phyloP scores from a whole-genome alignment of 1,140 invertebrate species.

The Cyphomyrmex costatus region DNA sequence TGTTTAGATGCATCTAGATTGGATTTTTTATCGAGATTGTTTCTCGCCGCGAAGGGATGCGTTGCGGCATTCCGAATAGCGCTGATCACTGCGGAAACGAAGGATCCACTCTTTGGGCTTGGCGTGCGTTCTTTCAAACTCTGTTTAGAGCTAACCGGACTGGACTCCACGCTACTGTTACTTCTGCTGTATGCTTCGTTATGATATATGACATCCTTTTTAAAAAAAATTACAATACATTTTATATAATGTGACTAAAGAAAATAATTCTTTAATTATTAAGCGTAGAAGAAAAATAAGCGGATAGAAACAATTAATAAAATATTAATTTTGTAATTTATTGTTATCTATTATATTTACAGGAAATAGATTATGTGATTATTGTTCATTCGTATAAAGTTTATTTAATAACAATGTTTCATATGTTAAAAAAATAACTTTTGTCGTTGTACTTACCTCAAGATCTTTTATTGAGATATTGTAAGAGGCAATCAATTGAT shows the following conservation, averaged over 20 bases:
- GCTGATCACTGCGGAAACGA: conserved; percentile 90
- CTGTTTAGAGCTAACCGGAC: conserved; percentile 87
- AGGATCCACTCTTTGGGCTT: conserved; percentile 89
- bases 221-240: conserved; percentile 29
- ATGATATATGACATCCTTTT: conserved; percentile 91
- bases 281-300: background rate
- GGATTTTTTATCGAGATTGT: conserved; percentile 78
- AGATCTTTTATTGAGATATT: conserved; percentile 92
- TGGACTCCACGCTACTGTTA: conserved; percentile 88
- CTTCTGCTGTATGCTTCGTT: conserved; percentile 91
- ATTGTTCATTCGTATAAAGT: background rate
- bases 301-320: background rate
- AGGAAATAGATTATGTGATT: background rate
- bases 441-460: conserved; percentile 87
- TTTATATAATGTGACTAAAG: background rate
- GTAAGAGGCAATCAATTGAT: conserved; percentile 91
- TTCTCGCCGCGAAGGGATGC: conserved; percentile 85
- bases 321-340: background rate
- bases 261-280: background rate
- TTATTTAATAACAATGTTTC: too few species aligned
- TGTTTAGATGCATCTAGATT: conserved; percentile 76
- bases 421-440: background rate
- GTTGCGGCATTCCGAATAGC: conserved; percentile 90
- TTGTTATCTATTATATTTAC: conserved; percentile 5
- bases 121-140: conserved; percentile 86